Evolutionary conservation across 2,888 invertebrate genomes (phyloP), one percentile per base, ranked within the genome.

Genomic region (Petrolisthes manimaculis): DNA sequence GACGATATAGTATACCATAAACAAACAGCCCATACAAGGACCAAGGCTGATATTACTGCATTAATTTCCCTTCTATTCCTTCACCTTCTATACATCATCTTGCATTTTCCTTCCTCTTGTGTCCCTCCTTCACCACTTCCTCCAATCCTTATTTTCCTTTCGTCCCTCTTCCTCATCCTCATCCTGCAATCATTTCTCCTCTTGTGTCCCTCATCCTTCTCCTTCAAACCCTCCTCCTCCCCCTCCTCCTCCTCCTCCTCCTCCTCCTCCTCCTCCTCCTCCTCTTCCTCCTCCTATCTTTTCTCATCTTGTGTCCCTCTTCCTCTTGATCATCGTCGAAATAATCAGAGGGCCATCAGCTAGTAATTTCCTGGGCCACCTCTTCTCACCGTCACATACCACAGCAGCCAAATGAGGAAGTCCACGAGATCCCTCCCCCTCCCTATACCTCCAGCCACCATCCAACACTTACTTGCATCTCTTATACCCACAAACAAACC

Each of bases 391-490:
- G 61, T 81, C 55, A 24, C 56, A 71, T 71, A 86, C 86, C 71
- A 82, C 67, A 86, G 82, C 56, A 86, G 81, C 69, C 86, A 86
- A 86, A 82, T 86, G 86, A 86, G 75, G 61, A 79, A 54, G 81
- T 74, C 81, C 12, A 71, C n/a, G n/a, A n/a, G n/a, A n/a, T n/a
- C n/a, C n/a, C n/a, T n/a, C n/a, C n/a, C n/a, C n/a, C n/a, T n/a
- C n/a, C n/a, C n/a, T n/a, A n/a, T n/a, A n/a, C n/a, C n/a, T n/a
- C n/a, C n/a, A n/a, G n/a, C n/a, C n/a, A n/a, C n/a, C n/a, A n/a
- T n/a, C n/a, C n/a, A n/a, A n/a, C n/a, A n/a, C n/a, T n/a, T n/a
- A n/a, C n/a, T n/a, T n/a, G n/a, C n/a, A n/a, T n/a, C n/a, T n/a
- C n/a, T n/a, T n/a, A n/a, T n/a, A n/a, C n/a, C n/a, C n/a, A n/a